Base-by-base conservation (phyloP, 2,888 invertebrate genomes). In the Andricus curvator region DNA sequence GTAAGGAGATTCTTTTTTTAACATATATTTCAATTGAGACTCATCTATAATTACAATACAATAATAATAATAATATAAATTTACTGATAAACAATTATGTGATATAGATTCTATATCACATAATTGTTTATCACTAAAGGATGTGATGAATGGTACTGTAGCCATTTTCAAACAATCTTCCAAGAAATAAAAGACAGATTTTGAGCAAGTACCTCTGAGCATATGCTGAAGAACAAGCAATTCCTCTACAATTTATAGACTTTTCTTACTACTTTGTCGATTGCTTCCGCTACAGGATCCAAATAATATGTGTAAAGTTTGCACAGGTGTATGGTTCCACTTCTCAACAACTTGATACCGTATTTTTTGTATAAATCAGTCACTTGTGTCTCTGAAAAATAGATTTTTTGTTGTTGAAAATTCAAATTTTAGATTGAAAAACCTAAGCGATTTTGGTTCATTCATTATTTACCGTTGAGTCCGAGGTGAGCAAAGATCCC, bases 401-500 rank as follows among this genome's bases (percentile, higher is more conserved):
- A 17, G 29, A 20, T 44, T 15, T 68, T 68, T 25, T 68, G 22
- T 33, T 33, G 13, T 4, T 33, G 0, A 5, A 17, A 68, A 22
- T 33, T 15, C 37, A 1, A 8, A 68, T 6, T 15, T 0, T 33
- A 8, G 17, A 33, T 67, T 22, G 11, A 41, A 67, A 11, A 8
- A 0, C 8, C 37, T 9, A 8, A 37, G 37, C 8, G 9, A 8
- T 37, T 37, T 8, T 37, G 6, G 1, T 60, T 29, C 33, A 62
- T 77, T 70, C 65, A 37, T 81, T 60, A 83, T 93, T 93, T 93
- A 97, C 97, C 94, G 88, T 95, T 96, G 4, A 99, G 95, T 2
- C 99, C 99, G 17, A 99, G 99, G 94, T 98, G 99, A 1, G 98
- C 99, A 94, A 99, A 99, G 97, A 99, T 98, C 86, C 99, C 99